Evolutionary conservation across 2,888 invertebrate species (phyloP).

Genomic region (Agrochola circellaris): DNA sequence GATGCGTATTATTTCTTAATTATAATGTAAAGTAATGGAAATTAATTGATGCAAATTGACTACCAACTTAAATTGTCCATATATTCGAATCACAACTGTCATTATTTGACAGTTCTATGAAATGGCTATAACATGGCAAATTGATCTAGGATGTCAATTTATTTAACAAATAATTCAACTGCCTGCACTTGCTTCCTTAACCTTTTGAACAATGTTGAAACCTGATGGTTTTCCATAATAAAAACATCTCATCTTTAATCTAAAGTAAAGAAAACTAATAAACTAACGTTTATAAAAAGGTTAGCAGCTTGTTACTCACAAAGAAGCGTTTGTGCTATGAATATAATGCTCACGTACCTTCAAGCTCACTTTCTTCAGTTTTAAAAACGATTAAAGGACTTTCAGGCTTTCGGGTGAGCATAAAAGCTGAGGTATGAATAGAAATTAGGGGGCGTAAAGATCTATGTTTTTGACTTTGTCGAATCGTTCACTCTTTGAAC

Average conservation of each 20-base stretch:
- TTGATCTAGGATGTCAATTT: neutral
- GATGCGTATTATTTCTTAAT: neutral
- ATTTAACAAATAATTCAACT: neutral
- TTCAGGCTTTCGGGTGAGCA: neutral
- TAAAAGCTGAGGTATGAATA: constrained; percentile 14
- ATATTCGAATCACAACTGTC: neutral
- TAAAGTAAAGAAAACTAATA: neutral
- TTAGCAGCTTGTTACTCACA: neutral
- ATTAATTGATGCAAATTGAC: neutral
- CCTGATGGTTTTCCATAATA: no score
- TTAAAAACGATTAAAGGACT: neutral
- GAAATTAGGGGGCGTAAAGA: neutral
- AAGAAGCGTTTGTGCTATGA: constrained; percentile 1
- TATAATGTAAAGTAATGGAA: no score
- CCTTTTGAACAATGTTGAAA: neutral
- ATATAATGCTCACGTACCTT: neutral
- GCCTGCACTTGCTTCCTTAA: neutral
- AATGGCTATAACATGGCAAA: neutral
- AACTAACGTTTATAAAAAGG: neutral
- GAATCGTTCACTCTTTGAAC: neutral
- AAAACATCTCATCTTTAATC: neutral
- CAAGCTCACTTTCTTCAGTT: neutral
- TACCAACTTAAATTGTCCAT: neutral
- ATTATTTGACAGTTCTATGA: neutral
- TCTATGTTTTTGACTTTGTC: neutral